Evolutionary conservation across 1,140 invertebrate species (phyloP).

Genomic region (Euglossa dilemma): DNA sequence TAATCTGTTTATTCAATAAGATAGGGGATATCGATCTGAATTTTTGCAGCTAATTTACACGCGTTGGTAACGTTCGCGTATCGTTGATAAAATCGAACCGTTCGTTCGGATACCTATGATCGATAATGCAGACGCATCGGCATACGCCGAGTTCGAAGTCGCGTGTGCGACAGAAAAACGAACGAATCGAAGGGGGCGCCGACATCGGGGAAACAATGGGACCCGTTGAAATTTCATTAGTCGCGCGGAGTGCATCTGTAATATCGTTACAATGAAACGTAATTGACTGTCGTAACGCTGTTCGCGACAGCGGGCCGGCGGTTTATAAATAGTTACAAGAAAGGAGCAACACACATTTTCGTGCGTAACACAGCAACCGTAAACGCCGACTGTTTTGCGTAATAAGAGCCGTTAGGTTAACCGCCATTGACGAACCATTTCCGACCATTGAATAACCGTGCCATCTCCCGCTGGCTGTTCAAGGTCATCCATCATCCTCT

Average conservation of each 20-base stretch:
- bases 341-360: slow-evolving; percentile 37
- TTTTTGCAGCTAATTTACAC: background rate
- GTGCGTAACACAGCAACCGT: slow-evolving; percentile 44
- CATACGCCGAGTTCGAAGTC: no score
- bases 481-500: slow-evolving; percentile 40
- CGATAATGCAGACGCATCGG: no score
- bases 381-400: slow-evolving; percentile 41
- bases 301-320: background rate
- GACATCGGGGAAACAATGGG: slow-evolving; percentile 8
- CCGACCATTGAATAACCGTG: slow-evolving; percentile 50
- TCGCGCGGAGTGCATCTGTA: background rate
- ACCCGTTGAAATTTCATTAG: slow-evolving; percentile 42
- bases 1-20: no score
- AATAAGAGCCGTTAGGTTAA: slow-evolving; percentile 49
- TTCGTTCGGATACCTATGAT: no score
- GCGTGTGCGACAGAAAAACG: background rate
- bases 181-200: background rate
- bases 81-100: no score
- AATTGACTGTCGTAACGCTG: slow-evolving; percentile 32
- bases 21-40: no score
- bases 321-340: slow-evolving; percentile 17
- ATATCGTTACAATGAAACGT: slow-evolving; percentile 33
- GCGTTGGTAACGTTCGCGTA: background rate
- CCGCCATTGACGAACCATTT: slow-evolving; percentile 57
- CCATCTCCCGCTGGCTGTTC: slow-evolving; percentile 20